These are phyloP conservation scores for Cheilosia soror DNA, from an alignment of 2,888 invertebrate genomes.

Conservation along the genomic window DNA sequence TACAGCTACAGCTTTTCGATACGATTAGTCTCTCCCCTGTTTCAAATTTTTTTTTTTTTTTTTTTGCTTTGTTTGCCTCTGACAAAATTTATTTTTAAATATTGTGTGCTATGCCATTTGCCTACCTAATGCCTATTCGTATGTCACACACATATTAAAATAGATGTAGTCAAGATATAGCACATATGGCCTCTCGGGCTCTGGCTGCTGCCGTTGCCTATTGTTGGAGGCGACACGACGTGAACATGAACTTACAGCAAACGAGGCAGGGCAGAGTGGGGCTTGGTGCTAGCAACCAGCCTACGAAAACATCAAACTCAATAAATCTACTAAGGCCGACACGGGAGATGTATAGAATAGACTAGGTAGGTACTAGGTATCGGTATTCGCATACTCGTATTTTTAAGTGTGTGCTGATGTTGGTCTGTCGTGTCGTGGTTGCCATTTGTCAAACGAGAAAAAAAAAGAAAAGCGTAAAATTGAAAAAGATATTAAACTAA, in stretches of 20 bases:
- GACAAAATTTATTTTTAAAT: slow-evolving; percentile 66
- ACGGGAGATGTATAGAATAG: slow-evolving; percentile 4
- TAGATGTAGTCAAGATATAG: slow-evolving; percentile 62
- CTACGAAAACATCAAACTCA: slow-evolving; percentile 27
- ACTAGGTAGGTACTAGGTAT: background rate
- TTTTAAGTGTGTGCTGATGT: background rate
- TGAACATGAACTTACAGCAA: slow-evolving; percentile 56
- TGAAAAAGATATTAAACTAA: slow-evolving; percentile 38
- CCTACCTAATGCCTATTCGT: slow-evolving; percentile 56
- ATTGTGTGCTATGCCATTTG: slow-evolving; percentile 60
- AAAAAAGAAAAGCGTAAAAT: background rate
- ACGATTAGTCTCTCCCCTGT: slow-evolving; percentile 44
- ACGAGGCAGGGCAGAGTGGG: slow-evolving; percentile 4
- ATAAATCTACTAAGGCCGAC: slow-evolving; percentile 33
- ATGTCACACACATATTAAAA: slow-evolving; percentile 56
- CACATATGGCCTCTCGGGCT: slow-evolving; percentile 34
- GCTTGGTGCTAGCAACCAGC: slow-evolving; percentile 13
- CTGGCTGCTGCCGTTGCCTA: slow-evolving; percentile 23
- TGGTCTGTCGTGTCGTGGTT: background rate
- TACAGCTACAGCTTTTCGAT: slow-evolving; percentile 20
- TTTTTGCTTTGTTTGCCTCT: slow-evolving; percentile 41
- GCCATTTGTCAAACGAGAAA: slow-evolving; percentile 14
- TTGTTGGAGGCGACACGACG: slow-evolving; percentile 39
- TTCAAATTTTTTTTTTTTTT: slow-evolving; percentile 41
- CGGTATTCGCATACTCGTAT: background rate